Conservation (phyloP, 1,140 invertebrate genomes). For the Procambarus clarkii region DNA sequence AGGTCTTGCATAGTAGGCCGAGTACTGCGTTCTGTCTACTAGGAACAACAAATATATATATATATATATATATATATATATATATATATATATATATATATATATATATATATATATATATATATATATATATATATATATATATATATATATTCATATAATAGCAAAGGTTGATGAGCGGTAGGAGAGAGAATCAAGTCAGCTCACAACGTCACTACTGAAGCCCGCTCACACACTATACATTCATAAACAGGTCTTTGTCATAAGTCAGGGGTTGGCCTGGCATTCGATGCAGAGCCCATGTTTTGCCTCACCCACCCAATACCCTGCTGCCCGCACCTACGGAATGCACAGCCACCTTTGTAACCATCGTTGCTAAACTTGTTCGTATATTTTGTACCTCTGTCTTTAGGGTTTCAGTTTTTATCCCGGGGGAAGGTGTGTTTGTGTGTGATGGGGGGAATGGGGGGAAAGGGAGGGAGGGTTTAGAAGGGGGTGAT, state of each 20-base stretch:
- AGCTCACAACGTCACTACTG: neutral
- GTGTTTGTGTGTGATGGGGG: no score
- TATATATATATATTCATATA: conserved; percentile 40
- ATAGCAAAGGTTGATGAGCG: neutral
- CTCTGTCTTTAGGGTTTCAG: conserved; percentile 15
- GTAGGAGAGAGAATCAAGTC: neutral
- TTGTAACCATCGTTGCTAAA: conserved; percentile 10
- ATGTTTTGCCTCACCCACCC: neutral
- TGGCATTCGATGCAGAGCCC: neutral
- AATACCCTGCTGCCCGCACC: neutral
- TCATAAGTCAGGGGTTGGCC: neutral
- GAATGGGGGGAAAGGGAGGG: no score
- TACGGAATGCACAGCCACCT: neutral
- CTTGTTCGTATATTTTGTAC: conserved; percentile 17
- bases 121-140: conserved; percentile 31
- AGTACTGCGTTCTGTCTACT: no score
- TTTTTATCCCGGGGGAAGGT: conserved; percentile 31
- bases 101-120: conserved; percentile 48
- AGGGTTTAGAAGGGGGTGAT: no score
- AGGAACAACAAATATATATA: no score
- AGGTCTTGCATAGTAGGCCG: no score
- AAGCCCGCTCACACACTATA: neutral
- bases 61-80: conserved; percentile 50
- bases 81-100: conserved; percentile 53
- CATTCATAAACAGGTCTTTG: conserved; percentile 39